Evolutionary conservation across 1,140 invertebrate genomes (phyloP), one percentile per base, ranked within the genome.

Genomic region (Lasaia peninsularis): DNA sequence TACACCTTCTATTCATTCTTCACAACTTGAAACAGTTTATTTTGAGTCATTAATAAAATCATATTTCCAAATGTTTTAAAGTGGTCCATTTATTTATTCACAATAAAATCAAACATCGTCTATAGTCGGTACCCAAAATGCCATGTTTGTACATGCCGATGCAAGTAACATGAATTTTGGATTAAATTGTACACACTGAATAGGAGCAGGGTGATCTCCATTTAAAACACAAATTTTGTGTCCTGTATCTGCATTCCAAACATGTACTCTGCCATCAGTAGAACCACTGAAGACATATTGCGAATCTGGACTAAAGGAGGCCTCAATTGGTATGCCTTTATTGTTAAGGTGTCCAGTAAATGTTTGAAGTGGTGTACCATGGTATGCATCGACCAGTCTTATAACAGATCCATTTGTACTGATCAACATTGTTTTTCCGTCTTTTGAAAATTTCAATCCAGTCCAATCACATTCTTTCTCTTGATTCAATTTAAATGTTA

Each of bases 181-280:
- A 92, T 99, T 99, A 75, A 99, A 99, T 75, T 99, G 98, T 52
- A 99, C 96, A 90, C 98, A 98, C 75, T 99, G 97, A n/a, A 99
- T 97, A 0, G 98, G 96, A 10, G 95, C 96, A 10, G 97, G 96
- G 90, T 99, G 98, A 84, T 99, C 98, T 37, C 96, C 97, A 86
- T 96, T 97, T 4, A 98, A 90, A 11, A 97, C 95, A 75, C 96
- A 97, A 2, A 98, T 94, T 91, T 98, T 98, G 67, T 95, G 95
- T 2, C 97, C 97, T 2, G 95, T 97, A 78, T 98, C 96, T 1
- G 96, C 95, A 88, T 98, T 98, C 96, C 97, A 99, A 18, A 98
- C 95, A 89, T 99, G 97, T 10, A 99, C 94, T 58, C 95, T 92
- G 1, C 97, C 97, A 91, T 99, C 97, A 2, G 96, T 97, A 21